These are phyloP conservation scores for Festucalex cinctus DNA, from an alignment of 2,113 vertebrate genomes.

Conservation along the genomic window DNA sequence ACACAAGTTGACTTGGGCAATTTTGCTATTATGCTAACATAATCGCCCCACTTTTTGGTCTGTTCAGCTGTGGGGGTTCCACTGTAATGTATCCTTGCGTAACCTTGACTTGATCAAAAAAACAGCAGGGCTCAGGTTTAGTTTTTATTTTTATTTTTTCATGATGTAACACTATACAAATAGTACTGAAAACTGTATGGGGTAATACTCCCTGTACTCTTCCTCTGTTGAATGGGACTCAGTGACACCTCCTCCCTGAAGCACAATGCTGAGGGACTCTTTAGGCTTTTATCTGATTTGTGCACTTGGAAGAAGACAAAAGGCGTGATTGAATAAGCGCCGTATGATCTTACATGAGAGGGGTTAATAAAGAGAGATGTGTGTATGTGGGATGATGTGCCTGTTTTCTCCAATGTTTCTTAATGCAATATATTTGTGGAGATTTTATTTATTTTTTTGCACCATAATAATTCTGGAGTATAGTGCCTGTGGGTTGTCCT, in stretches of 20 bases:
- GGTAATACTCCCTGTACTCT: conserved; percentile 19
- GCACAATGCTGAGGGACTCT: conserved; percentile 56
- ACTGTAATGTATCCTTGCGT: conserved; percentile 1
- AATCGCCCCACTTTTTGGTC: not conserved
- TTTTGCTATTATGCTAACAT: not conserved
- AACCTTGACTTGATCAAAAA: conserved; percentile 17
- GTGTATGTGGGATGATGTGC: conserved; percentile 36
- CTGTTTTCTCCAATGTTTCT: not conserved
- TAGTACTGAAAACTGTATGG: conserved; percentile 40
- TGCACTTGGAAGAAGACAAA: conserved; percentile 44
- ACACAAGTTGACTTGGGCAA: not conserved
- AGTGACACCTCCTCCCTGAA: conserved; percentile 41
- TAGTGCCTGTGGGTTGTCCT: too few species aligned
- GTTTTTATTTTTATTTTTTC: conserved; percentile 20
- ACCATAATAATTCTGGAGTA: not conserved
- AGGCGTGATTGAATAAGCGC: conserved; percentile 41
- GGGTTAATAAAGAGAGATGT: conserved; percentile 38
- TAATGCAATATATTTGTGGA: not conserved
- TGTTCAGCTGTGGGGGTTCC: not conserved
- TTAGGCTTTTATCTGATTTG: conserved; percentile 45
- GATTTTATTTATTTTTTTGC: not conserved
- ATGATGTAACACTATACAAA: conserved; percentile 37
- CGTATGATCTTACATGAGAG: conserved; percentile 40
- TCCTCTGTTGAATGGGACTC: conserved; percentile 20
- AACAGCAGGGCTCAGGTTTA: conserved; percentile 16